phyloP scores from a whole-genome alignment of 2,797 vertebrate genomes.

The Sebastes flavidus region DNA sequence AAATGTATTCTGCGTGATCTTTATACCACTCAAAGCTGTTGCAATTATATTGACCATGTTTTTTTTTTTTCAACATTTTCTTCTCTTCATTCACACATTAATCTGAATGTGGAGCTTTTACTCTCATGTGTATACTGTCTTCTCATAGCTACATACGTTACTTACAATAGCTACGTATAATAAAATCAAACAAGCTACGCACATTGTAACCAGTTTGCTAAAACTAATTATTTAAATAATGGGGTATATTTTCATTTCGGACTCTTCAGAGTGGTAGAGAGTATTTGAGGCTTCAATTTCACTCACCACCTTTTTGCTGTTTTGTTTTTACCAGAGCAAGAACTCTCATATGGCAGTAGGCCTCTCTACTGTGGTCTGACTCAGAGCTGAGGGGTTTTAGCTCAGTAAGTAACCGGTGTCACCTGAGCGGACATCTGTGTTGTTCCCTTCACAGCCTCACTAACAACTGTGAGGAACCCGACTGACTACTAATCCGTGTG shows the following conservation, averaged over 20 bases:
- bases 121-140: neutral
- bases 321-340: constrained; percentile 80
- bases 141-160: neutral
- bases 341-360: constrained; percentile 78
- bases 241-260: neutral
- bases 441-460: constrained; percentile 43
- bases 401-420: constrained; percentile 82
- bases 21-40: neutral
- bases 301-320: constrained; percentile 60
- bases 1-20: neutral
- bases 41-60: neutral
- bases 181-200: neutral
- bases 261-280: neutral
- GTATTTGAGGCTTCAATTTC: neutral
- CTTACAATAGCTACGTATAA: neutral
- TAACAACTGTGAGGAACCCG: constrained; percentile 41
- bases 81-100: neutral
- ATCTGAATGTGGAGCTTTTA: neutral
- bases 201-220: neutral
- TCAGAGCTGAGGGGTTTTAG: constrained; percentile 67
- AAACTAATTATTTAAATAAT: neutral
- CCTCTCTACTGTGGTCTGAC: constrained; percentile 85
- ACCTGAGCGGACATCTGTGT: constrained; percentile 34
- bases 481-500: constrained; percentile 70
- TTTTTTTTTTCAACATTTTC: too few species aligned